These are phyloP conservation scores for Clistopyga incitator DNA, from an alignment of 2,888 invertebrate genomes.

Conservation along the genomic window DNA sequence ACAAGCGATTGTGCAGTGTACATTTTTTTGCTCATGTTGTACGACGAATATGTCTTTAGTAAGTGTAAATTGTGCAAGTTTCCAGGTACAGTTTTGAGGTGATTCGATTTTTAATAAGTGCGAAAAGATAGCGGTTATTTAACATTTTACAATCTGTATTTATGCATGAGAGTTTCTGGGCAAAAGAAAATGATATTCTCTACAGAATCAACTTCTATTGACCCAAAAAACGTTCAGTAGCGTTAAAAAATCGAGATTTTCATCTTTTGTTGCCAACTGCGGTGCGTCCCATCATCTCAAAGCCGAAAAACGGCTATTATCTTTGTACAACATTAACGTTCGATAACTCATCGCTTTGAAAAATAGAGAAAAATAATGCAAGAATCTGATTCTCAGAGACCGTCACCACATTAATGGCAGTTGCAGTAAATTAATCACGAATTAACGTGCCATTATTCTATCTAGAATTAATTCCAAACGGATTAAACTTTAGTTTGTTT, in stretches of 20 bases:
- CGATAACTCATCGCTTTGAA: slow-evolving; percentile 16
- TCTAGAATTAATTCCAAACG: slow-evolving; percentile 35
- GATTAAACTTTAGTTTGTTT: slow-evolving; percentile 18
- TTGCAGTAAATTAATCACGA: slow-evolving; percentile 30
- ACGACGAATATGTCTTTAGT: slow-evolving; percentile 5
- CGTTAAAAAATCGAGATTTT: background rate
- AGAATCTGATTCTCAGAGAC: slow-evolving; percentile 24
- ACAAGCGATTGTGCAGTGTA: slow-evolving; percentile 3
- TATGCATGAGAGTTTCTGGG: background rate
- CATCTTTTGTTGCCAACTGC: background rate
- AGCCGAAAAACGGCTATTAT: slow-evolving; percentile 9
- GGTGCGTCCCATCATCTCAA: background rate
- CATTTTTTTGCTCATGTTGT: slow-evolving; percentile 2
- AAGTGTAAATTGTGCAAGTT: slow-evolving; percentile 18
- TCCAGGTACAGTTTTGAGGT: slow-evolving; percentile 41
- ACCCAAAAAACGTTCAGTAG: background rate
- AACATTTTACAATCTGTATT: background rate
- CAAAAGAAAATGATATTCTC: background rate
- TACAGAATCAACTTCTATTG: background rate
- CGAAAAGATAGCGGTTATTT: background rate
- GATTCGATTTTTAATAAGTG: background rate
- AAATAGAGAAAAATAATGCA: slow-evolving; percentile 27
- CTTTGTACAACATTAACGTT: slow-evolving; percentile 14
- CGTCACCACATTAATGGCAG: slow-evolving; percentile 47
- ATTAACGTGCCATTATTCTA: slow-evolving; percentile 8